phyloP scores from a whole-genome alignment of 2,888 invertebrate species.

The Norana najaformis region DNA sequence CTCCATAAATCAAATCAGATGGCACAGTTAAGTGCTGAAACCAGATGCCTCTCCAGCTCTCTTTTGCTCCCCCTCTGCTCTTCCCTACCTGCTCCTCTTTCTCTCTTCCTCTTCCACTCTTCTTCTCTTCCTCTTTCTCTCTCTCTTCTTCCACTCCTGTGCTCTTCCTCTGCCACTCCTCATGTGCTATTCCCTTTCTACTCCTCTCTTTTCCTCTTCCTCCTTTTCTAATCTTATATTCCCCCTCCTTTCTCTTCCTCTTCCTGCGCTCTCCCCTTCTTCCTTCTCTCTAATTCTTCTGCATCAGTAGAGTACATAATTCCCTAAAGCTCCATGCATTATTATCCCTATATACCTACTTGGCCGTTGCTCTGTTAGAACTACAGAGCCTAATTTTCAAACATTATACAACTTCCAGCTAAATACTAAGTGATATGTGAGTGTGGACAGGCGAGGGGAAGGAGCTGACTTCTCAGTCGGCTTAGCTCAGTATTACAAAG shows the following conservation, averaged over 20 bases:
- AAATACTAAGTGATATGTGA: neutral
- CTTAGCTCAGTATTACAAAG: too few relatives aligned
- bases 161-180: neutral
- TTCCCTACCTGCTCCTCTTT: neutral
- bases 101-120: neutral
- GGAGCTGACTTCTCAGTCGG: neutral
- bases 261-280: neutral
- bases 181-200: slow-evolving; percentile 9
- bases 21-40: neutral
- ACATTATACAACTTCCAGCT: neutral
- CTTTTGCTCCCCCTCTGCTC: neutral
- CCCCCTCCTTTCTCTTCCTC: too few relatives aligned
- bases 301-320: neutral
- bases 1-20: slow-evolving; percentile 7
- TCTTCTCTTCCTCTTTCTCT: neutral
- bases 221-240: neutral
- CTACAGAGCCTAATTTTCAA: slow-evolving; percentile 5
- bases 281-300: neutral
- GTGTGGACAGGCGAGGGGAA: neutral
- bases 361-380: slow-evolving; percentile 13
- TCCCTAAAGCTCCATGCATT: neutral
- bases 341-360: neutral
- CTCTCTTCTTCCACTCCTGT: neutral
- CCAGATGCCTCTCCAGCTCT: neutral
- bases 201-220: neutral